phyloP scores from a whole-genome alignment of 2,113 vertebrate genomes.

The Neogobius melanostomus region DNA sequence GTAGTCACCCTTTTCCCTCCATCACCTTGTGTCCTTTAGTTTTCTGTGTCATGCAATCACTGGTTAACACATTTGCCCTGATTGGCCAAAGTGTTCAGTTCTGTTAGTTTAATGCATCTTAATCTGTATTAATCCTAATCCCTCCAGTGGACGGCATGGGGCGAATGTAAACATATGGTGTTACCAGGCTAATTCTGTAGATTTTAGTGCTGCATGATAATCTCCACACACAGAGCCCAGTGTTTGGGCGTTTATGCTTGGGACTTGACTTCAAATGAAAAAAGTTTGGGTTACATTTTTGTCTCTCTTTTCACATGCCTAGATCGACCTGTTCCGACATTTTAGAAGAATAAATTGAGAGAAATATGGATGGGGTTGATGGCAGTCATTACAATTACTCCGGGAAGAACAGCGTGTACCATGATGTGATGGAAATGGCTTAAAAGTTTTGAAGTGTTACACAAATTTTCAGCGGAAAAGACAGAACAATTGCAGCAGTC shows the following conservation, averaged over 20 bases:
- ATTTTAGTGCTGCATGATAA: conserved; percentile 22
- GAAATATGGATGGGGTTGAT: not conserved
- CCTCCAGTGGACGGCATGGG: conserved; percentile 49
- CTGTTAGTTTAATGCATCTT: conserved; percentile 62
- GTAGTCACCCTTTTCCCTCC: conserved; percentile 6
- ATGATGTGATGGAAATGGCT: conserved; percentile 1
- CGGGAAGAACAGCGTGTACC: conserved; percentile 5
- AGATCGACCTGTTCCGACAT: conserved; percentile 1
- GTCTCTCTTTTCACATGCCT: not conserved
- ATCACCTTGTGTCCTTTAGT: conserved; percentile 56
- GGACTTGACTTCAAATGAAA: conserved; percentile 13
- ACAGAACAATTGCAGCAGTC: not conserved
- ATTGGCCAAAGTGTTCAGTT: conserved; percentile 47
- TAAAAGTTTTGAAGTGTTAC: not conserved
- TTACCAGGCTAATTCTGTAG: conserved; percentile 54
- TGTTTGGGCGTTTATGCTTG: not conserved
- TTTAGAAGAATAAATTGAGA: not conserved
- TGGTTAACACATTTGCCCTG: conserved; percentile 49
- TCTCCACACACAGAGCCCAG: not conserved
- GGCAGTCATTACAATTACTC: conserved; percentile 4
- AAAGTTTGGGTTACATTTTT: not conserved
- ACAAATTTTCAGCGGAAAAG: not conserved
- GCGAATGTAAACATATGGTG: conserved; percentile 63
- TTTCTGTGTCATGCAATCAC: conserved; percentile 36
- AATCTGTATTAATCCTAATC: conserved; percentile 72